A percentile compares a stretch with the other conserved stretches of the same genome.
Conservation (phyloP, 2,888 invertebrate genomes). For the Ligdia adustata region DNA sequence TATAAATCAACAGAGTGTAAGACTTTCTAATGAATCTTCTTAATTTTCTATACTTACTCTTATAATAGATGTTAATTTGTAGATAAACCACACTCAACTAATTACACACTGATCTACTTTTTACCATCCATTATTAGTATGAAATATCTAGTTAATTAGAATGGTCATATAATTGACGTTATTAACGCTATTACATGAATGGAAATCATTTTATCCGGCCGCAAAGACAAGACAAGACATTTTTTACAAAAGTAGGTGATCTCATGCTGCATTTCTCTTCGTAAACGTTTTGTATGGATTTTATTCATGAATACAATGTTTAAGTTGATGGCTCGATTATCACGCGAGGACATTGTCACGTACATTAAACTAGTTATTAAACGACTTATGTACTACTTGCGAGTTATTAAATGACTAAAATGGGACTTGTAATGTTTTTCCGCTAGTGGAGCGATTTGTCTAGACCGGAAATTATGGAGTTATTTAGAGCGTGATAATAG, state of each 20-base stretch:
- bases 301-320: constrained; percentile 12
- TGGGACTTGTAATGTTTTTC: too few relatives aligned
- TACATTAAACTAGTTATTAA: too few relatives aligned
- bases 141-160: constrained; percentile 25
- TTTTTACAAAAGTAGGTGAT: constrained; percentile 5
- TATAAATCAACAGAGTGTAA: background rate
- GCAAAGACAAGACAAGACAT: too few relatives aligned
- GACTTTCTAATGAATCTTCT: constrained; percentile 6
- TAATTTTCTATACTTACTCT: background rate
- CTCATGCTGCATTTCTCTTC: constrained; percentile 16
- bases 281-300: background rate
- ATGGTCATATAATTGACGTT: constrained; percentile 27
- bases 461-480: too few relatives aligned
- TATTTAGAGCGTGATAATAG: too few relatives aligned
- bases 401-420: too few relatives aligned
- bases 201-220: constrained; percentile 21
- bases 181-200: constrained; percentile 17
- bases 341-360: constrained; percentile 3
- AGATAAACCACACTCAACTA: constrained; percentile 18
- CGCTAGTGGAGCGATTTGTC: too few relatives aligned
- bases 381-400: too few relatives aligned
- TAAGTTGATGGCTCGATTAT: background rate
- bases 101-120: constrained; percentile 29
- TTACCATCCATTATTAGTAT: too few relatives aligned
- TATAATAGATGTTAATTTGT: background rate